A percentile compares a stretch with the other conserved stretches of the same genome.
These are phyloP conservation scores for Odiellus spinosus DNA, from an alignment of 2,888 invertebrate genomes.

Conservation along the genomic window DNA sequence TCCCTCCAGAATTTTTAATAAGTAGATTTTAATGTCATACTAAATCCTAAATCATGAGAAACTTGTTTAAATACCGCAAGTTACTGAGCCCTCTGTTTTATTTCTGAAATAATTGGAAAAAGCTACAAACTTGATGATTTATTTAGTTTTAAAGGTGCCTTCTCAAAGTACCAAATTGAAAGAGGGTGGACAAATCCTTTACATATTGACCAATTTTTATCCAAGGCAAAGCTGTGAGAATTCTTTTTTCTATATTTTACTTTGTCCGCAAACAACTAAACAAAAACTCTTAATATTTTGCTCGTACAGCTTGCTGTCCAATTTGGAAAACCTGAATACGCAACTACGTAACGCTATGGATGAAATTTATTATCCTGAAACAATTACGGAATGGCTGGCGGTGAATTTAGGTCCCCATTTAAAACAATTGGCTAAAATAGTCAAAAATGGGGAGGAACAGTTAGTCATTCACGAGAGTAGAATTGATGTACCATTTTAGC, in stretches of 20 bases:
- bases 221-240: slow-evolving; percentile 15
- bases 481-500: slow-evolving; percentile 5
- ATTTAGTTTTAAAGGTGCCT: slow-evolving; percentile 16
- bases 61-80: too few relatives aligned
- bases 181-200: slow-evolving; percentile 14
- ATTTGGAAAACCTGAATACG: slow-evolving; percentile 13
- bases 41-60: too few relatives aligned
- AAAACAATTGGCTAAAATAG: slow-evolving; percentile 13
- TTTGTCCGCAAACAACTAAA: not conserved
- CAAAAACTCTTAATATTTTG: not conserved
- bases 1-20: too few relatives aligned
- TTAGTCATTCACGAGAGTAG: slow-evolving; percentile 11
- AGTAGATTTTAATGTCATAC: too few relatives aligned
- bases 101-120: not conserved
- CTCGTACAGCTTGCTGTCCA: slow-evolving; percentile 9
- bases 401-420: slow-evolving; percentile 12
- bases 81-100: too few relatives aligned
- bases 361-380: slow-evolving; percentile 12
- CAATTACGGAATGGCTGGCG: slow-evolving; percentile 12
- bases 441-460: slow-evolving; percentile 13
- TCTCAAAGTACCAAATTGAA: slow-evolving; percentile 13
- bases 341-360: slow-evolving; percentile 7
- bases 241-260: not conserved
- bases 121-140: not conserved
- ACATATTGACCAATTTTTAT: slow-evolving; percentile 17